Percentiles rank a stretch among this genome's conserved stretches.
Conservation (phyloP, 1,140 invertebrate species). For the Sycobia sp. region DNA sequence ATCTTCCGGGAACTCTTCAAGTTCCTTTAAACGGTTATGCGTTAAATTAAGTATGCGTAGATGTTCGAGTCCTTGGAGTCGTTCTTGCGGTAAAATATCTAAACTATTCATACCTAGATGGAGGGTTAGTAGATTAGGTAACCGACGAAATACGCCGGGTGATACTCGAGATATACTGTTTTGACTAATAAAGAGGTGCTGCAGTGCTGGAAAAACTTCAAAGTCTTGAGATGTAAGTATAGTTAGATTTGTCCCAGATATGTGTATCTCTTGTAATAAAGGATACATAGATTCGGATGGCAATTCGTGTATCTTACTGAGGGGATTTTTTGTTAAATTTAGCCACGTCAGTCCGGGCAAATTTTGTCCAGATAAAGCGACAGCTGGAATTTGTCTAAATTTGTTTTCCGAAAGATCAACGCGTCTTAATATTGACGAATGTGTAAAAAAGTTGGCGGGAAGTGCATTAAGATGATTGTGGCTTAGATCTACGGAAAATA, state of each 20-base stretch:
- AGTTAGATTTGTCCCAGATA: slow-evolving; percentile 81
- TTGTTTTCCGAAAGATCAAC: slow-evolving; percentile 82
- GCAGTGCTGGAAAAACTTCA: slow-evolving; percentile 79
- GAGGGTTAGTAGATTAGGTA: slow-evolving; percentile 77
- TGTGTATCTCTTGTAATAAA: slow-evolving; percentile 79
- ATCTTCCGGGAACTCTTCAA: slow-evolving; percentile 83
- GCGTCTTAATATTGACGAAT: slow-evolving; percentile 71
- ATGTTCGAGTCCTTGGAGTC: slow-evolving; percentile 77
- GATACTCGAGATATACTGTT: slow-evolving; percentile 83
- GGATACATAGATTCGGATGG: slow-evolving; percentile 70
- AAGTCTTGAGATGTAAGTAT: slow-evolving; percentile 88
- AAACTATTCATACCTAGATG: slow-evolving; percentile 84
- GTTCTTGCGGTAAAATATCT: slow-evolving; percentile 83
- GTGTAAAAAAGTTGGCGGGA: slow-evolving; percentile 79
- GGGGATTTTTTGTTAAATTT: slow-evolving; percentile 82
- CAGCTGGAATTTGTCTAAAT: slow-evolving; percentile 81
- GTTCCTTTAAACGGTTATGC: slow-evolving; percentile 78
- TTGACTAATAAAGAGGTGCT: slow-evolving; percentile 73
- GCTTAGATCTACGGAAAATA: slow-evolving; percentile 76
- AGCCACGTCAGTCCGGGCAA: slow-evolving; percentile 74
- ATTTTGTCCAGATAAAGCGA: slow-evolving; percentile 75
- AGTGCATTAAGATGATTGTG: slow-evolving; percentile 77
- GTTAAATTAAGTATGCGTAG: slow-evolving; percentile 80
- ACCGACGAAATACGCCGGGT: slow-evolving; percentile 79
- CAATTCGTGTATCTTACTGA: slow-evolving; percentile 73